Conservation (phyloP, 2,888 invertebrate species). For the Rambutsinella grinnellia region DNA sequence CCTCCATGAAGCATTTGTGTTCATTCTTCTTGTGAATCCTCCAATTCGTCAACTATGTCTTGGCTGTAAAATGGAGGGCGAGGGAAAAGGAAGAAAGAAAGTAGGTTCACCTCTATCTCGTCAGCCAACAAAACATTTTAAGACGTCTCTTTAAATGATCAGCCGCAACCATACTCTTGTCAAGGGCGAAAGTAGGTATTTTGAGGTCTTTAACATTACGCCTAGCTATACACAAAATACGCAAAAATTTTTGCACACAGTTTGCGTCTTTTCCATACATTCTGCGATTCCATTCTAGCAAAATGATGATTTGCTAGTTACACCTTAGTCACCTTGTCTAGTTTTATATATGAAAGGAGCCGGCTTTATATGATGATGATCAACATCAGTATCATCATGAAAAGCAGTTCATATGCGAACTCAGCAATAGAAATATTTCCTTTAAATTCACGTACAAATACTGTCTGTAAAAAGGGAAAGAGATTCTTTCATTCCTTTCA, state of each 20-base stretch:
- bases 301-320: too few relatives aligned
- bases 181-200: constrained; percentile 54
- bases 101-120: background rate
- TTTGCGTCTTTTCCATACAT: background rate
- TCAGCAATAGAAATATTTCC: too few relatives aligned
- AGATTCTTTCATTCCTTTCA: background rate
- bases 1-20: too few relatives aligned
- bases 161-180: constrained; percentile 28
- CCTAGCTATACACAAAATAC: background rate
- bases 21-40: too few relatives aligned
- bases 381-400: too few relatives aligned
- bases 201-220: constrained; percentile 40
- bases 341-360: too few relatives aligned
- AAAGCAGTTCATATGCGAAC: too few relatives aligned
- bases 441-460: too few relatives aligned
- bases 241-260: background rate
- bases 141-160: constrained; percentile 42
- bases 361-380: too few relatives aligned
- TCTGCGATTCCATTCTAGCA: background rate
- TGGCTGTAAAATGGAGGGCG: constrained; percentile 42
- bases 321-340: too few relatives aligned
- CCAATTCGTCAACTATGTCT: too few relatives aligned
- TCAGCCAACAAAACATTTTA: background rate
- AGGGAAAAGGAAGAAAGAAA: constrained; percentile 45
- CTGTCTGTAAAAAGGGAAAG: too few relatives aligned